Base-by-base conservation (phyloP, 2,888 invertebrate species). In the Eugnorisma glareosa region DNA sequence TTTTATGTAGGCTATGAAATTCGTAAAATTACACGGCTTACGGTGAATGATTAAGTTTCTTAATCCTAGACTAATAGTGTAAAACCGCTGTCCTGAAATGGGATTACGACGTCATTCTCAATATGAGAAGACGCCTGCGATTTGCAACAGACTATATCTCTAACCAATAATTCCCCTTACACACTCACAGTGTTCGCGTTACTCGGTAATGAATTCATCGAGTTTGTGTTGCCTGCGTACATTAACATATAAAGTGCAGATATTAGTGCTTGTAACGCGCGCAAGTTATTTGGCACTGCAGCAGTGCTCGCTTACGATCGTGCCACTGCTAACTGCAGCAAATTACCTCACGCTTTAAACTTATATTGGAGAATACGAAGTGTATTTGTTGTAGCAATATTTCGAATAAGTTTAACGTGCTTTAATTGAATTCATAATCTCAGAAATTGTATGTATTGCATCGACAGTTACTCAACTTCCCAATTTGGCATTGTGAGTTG, bases 221-320 rank as follows among this genome's bases (percentile, higher is more conserved):
- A 51, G 64, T 83, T 72, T 63, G 51, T 67, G 67, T 43, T 43
- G 51, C 54, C 59, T 81, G 64, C 68, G 48, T 45, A n/a, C 51
- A 82, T 73, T 73, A 59, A 8, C 80, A 81, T 81, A 54, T 75
- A 81, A 81, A 75, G 63, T 75, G 59, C 63, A 71, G 59, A 71
- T 82, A 85, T 75, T 75, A 85, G 51, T 57, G 54, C 66, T 57
- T 48, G 72, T 79, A 84, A 79, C 72, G 48, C 10, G 72, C 48
- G 48, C 54, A 57, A 71, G 61, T 83, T 61, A 54, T 31, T 57
- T 67, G n/a, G 15, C 51, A 18, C 69, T 48, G 45, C n/a, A 18
- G 48, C 40, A 54, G 35, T 57, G 67, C 57, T 67, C 10, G 70
- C 57, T 28, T 1, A 63, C 59, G 45, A 35, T 40, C n/a, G 59